These are phyloP conservation scores for Sphenodon punctatus DNA, from an alignment of 2,797 vertebrate species.

Conservation along the genomic window DNA sequence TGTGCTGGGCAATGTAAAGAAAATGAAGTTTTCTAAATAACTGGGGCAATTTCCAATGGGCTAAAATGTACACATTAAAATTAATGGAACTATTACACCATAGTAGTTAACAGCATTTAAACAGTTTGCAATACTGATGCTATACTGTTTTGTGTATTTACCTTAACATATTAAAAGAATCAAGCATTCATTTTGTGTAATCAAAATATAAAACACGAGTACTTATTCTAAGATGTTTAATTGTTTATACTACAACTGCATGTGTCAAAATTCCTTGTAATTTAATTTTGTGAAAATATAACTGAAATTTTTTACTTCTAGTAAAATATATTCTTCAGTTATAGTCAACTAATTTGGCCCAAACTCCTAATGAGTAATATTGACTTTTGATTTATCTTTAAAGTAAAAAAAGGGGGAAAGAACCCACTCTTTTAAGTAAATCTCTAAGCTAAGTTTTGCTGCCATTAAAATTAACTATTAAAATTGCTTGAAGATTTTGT, in stretches of 20 bases:
- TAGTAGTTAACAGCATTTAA: not conserved
- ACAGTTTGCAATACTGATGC: not conserved
- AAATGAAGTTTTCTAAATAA: not conserved
- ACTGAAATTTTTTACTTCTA: no score
- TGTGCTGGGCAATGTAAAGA: not conserved
- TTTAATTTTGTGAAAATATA: no score
- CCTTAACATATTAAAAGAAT: not conserved
- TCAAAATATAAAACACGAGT: not conserved
- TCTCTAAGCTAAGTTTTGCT: rapidly evolving
- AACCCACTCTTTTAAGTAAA: not conserved
- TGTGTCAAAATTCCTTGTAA: not conserved
- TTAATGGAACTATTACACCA: not conserved
- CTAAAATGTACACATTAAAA: not conserved
- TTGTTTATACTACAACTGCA: not conserved
- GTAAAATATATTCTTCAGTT: no score
- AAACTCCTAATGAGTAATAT: not conserved
- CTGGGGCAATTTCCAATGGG: not conserved
- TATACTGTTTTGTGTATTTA: not conserved
- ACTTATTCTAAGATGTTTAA: not conserved
- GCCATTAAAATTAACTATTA: not conserved
- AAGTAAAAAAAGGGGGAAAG: not conserved
- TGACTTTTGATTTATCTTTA: not conserved
- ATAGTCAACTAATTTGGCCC: not conserved
- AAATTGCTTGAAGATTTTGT: not conserved
- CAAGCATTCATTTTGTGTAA: not conserved